phyloP scores from a whole-genome alignment of 2,113 vertebrate genomes.

The Rhagologus leucostigma region DNA sequence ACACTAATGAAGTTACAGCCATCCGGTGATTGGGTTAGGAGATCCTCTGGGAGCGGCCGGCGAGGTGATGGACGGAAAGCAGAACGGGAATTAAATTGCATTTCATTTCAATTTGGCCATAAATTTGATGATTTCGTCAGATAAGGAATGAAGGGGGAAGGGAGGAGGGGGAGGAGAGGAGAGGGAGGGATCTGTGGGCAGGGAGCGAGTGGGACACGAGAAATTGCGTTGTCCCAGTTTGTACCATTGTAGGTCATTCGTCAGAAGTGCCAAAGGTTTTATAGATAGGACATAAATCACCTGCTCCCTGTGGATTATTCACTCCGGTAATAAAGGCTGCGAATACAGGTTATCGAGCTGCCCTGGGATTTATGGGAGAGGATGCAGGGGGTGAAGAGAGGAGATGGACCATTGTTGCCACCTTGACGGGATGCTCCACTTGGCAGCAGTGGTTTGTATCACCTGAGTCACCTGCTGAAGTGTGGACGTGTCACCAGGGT shows the following conservation, averaged over 20 bases:
- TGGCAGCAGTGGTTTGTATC: not conserved
- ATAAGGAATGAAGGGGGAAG: conserved; percentile 51
- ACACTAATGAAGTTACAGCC: conserved; percentile 71
- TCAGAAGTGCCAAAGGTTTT: conserved; percentile 17
- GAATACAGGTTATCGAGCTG: not conserved
- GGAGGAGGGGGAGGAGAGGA: not conserved
- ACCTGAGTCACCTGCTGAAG: not conserved
- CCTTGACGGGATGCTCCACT: not conserved
- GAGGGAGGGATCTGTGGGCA: not conserved
- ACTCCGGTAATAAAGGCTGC: not conserved
- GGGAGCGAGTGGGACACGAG: not conserved
- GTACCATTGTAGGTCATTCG: not conserved
- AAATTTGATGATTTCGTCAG: conserved; percentile 69
- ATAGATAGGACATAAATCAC: not conserved
- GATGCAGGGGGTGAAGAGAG: not conserved
- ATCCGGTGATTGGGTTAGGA: conserved; percentile 68
- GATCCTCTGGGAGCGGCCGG: conserved; percentile 61
- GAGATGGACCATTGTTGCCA: not conserved
- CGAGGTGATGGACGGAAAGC: conserved; percentile 69
- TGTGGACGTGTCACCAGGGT: not conserved
- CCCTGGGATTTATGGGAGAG: not conserved
- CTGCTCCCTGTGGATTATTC: not conserved
- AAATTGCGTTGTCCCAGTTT: not conserved
- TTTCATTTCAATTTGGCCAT: conserved; percentile 76
- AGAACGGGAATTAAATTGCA: conserved; percentile 71